Evolutionary conservation across 2,888 invertebrate species (phyloP), one percentile per base, ranked within the genome.

Genomic region (Encarsia formosa): DNA sequence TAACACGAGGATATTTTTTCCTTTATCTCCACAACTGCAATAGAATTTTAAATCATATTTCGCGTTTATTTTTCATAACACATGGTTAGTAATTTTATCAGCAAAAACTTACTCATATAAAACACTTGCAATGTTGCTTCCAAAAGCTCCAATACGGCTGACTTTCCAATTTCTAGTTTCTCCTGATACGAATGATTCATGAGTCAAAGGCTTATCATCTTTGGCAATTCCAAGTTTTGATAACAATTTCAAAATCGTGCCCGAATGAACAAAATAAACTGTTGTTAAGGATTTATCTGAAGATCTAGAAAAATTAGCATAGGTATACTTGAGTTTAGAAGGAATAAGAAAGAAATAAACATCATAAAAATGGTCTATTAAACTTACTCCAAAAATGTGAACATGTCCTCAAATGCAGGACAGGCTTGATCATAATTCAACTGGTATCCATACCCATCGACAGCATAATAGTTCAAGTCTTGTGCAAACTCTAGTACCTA

Each of bases 261-360:
- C 91, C 1, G 91, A 91, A 74, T 92, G 91, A 1, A 88, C 83
- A 67, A 91, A 91, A 63, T 89, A 84, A 59, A 86, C 82, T 23
- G 81, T 79, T 23, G 81, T 79, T 58, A 75, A 76, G n/a, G 76
- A 64, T 2, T 70, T 68, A 15, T 63, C 47, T 3, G 58, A 23
- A 11, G 59, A 59, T 31, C 71, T 69, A 43, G 4, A 47, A 63
- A n/a, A n/a, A n/a, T n/a, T n/a, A n/a, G n/a, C n/a, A n/a, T n/a
- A n/a, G n/a, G n/a, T n/a, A n/a, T n/a, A n/a, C n/a, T n/a, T n/a
- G n/a, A n/a, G n/a, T n/a, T n/a, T n/a, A n/a, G n/a, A n/a, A n/a
- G n/a, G n/a, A n/a, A n/a, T n/a, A n/a, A n/a, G n/a, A n/a, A n/a
- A n/a, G n/a, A n/a, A n/a, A n/a, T n/a, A n/a, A n/a, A n/a, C n/a